phyloP scores from a whole-genome alignment of 2,888 invertebrate species.

The Scrobipalpa atriplicella region DNA sequence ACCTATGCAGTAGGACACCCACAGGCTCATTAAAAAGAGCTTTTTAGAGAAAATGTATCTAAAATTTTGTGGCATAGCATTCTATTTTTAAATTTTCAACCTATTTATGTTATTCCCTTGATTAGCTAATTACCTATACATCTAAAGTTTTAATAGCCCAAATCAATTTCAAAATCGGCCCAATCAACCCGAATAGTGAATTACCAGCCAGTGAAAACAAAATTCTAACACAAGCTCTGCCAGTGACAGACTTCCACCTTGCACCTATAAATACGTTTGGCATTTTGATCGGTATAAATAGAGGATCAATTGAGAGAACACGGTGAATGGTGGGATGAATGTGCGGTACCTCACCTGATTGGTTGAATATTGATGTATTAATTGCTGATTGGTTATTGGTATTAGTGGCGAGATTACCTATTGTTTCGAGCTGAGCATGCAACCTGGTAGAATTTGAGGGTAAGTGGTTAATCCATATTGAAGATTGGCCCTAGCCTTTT shows the following conservation, averaged over 20 bases:
- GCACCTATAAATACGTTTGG: slow-evolving; percentile 24
- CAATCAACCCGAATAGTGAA: not conserved
- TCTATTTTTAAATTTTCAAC: too few relatives aligned
- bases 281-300: slow-evolving; percentile 27
- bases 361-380: not conserved
- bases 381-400: not conserved
- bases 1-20: too few relatives aligned
- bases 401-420: not conserved
- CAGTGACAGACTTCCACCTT: not conserved
- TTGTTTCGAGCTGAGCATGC: not conserved
- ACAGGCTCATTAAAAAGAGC: too few relatives aligned
- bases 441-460: too few relatives aligned
- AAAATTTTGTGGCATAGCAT: too few relatives aligned
- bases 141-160: not conserved
- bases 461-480: too few relatives aligned
- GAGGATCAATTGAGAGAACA: slow-evolving; percentile 27
- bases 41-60: too few relatives aligned
- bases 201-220: slow-evolving; percentile 1
- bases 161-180: not conserved
- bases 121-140: not conserved
- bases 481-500: too few relatives aligned
- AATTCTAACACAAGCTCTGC: not conserved
- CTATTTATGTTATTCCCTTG: not conserved
- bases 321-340: slow-evolving; percentile 14
- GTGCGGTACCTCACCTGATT: not conserved